Base-by-base conservation (phyloP, 2,113 vertebrate genomes). In the Oenanthe melanoleuca region DNA sequence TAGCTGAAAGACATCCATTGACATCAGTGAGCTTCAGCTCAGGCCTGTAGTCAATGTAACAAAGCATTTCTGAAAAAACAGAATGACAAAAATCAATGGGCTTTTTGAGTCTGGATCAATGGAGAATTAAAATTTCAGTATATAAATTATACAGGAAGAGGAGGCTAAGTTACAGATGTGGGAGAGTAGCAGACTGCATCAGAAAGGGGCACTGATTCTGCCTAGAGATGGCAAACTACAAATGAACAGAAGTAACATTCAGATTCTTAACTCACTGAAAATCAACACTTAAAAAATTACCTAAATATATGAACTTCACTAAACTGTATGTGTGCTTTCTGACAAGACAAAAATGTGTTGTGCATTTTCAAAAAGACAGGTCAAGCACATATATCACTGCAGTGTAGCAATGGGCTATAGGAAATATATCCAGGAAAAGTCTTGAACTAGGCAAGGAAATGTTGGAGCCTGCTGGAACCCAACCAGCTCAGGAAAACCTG, bases 51-150 rank as follows among this genome's bases (percentile, higher is more conserved):
- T 80, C 74, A 86, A 53, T 59, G 64, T 49, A 83, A 91, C 26
- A 96, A 95, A 88, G 33, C 33, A 63, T 37, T 92, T 78, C 75
- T 83, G 71, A 91, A 93, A 71, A 53, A 84, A 33, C 4, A 4
- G 64, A 44, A 90, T 78, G 60, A 78, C 47, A 96, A 86, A 95
- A 95, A 91, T 88, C 80, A 86, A 93, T 89, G 53, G 9, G 22
- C 28, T 84, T 93, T 81, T 91, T 80, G 44, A 89, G 89, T 92
- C 79, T 87, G 78, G 64, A 94, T 93, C 92, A 95, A 86, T 70
- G 75, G 42, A 55, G 75, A 90, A 77, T 91, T 75, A 83, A 67
- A 83, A 60, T 90, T 86, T 64, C 40, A 66, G 50, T 67, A 37
- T n/a, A 86, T 53, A 93, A 77, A 86, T 86, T 89, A 77, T 59